Percentiles rank a stretch among this genome's conserved stretches.
These are phyloP conservation scores for Acromyrmex charruanus DNA, from an alignment of 1,140 invertebrate species.

Conservation along the genomic window DNA sequence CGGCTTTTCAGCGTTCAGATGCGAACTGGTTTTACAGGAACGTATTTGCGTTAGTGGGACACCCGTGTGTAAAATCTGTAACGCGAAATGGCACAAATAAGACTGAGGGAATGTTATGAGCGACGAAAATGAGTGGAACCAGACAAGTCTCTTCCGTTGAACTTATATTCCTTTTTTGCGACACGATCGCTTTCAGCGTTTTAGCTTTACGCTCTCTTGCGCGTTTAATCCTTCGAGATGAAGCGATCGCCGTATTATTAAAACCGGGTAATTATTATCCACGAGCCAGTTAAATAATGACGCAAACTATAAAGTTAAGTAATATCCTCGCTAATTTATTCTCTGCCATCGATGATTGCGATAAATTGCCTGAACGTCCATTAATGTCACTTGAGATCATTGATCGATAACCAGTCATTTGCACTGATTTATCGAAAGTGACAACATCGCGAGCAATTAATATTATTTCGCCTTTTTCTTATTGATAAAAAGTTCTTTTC, in stretches of 20 bases:
- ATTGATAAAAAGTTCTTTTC: not conserved
- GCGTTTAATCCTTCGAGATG: constrained; percentile 4
- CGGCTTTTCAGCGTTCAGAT: constrained; percentile 66
- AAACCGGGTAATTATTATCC: constrained; percentile 50
- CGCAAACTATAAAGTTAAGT: constrained; percentile 47
- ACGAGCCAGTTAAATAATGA: constrained; percentile 17
- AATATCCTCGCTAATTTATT: constrained; percentile 55
- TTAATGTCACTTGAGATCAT: constrained; percentile 39
- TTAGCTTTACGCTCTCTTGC: not conserved
- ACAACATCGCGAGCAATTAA: constrained; percentile 27
- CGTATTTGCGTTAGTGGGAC: constrained; percentile 73
- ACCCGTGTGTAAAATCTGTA: constrained; percentile 61
- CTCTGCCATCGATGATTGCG: constrained; percentile 20
- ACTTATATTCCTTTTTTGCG: not conserved
- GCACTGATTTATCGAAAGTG: constrained; percentile 38
- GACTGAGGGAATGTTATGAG: constrained; percentile 16
- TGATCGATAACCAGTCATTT: constrained; percentile 51
- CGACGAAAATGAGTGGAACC: not conserved
- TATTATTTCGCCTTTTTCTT: not conserved
- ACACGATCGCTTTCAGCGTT: not conserved
- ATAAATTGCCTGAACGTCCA: constrained; percentile 15
- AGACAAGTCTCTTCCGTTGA: constrained; percentile 15
- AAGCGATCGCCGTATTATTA: constrained; percentile 30
- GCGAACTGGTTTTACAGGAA: constrained; percentile 68
- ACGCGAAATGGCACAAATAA: constrained; percentile 38